Evolutionary conservation across 2,113 vertebrate species (phyloP), one percentile per base, ranked within the genome.

Genomic region (Potamarius usumacintae): DNA sequence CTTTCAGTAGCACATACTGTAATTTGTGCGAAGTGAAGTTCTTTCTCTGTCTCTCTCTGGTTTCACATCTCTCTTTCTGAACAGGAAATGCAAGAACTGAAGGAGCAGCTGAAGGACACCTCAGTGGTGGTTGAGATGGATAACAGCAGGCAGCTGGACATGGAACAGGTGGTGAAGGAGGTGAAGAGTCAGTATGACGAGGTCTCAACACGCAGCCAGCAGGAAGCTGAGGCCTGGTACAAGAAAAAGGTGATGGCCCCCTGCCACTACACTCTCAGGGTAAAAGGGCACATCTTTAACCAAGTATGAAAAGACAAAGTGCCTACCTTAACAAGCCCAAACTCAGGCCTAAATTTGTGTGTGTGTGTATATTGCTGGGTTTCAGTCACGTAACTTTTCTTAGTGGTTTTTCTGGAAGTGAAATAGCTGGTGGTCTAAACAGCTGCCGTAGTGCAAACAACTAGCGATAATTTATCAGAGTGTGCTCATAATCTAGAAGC

Each of bases 41-140:
- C 8, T 22, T 42, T 82, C 10, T 20, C 18, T 82, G 15, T 53
- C 1, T 76, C 10, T 71, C 4, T 60, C 60, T 25, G 74, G 74
- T 22, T 20, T 0, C 71, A 48, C 10, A 12, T 30, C 12, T 17
- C 42, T 76, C 5, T 60, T 4, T 25, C 34, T 72, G 2, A 62
- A 63, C 89, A 99, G 97, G 97, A 99, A 87, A 85, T 97, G 78
- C 85, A 58, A 1, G 96, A 97, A 91, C 86, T 97, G 82, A 94
- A 96, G 90, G 76, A 90, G 1, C 94, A 93, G 89, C 86, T 97
- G 90, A 96, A 95, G 0, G 93, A 96, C 74, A 97, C 95, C 1
- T 95, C 94, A 0, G 95, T 97, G 27, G 82, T 97, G 18, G 94
- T 98, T 53, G 93, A 97, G 91, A 97, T 98, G 95, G 96, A 97